These are phyloP conservation scores for Aphelocoma coerulescens DNA, from an alignment of 2,113 vertebrate species.

Conservation along the genomic window DNA sequence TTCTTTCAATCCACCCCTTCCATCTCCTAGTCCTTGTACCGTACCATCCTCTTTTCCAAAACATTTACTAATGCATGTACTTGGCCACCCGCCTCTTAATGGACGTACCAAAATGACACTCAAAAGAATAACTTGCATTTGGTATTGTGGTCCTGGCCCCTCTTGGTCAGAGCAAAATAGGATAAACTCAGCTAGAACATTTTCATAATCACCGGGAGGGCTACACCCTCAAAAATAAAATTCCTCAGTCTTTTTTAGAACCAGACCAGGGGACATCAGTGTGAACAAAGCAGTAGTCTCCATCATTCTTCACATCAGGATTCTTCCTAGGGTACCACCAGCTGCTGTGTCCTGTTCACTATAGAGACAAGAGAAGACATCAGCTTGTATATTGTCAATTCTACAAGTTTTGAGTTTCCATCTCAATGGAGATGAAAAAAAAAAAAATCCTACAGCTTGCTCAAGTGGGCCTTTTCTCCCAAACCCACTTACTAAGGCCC, in stretches of 20 bases:
- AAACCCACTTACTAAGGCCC: not conserved
- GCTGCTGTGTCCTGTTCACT: conserved; percentile 47
- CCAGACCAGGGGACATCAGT: conserved; percentile 5
- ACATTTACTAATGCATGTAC: not conserved
- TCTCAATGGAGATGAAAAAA: not conserved
- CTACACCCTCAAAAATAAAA: not conserved
- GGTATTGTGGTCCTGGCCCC: not conserved
- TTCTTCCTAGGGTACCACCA: not conserved
- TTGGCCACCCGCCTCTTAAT: not conserved
- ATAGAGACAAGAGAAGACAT: conserved; percentile 50
- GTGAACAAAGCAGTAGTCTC: not conserved
- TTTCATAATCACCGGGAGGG: not conserved
- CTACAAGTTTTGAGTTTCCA: not conserved
- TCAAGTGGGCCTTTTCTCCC: not conserved
- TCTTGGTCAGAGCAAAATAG: not conserved
- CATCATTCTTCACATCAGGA: not conserved
- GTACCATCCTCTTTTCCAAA: conserved; percentile 3
- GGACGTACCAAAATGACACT: conserved; percentile 23
- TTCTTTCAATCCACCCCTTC: not conserved
- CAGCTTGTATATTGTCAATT: not conserved
- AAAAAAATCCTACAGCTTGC: not conserved
- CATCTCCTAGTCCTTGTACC: not conserved
- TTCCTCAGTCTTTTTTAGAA: not conserved
- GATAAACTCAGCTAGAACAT: not conserved
- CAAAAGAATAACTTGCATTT: not conserved